Percentiles rank a stretch among this genome's conserved stretches.
phyloP scores from a whole-genome alignment of 1,140 invertebrate species.

The Atta cephalotes region DNA sequence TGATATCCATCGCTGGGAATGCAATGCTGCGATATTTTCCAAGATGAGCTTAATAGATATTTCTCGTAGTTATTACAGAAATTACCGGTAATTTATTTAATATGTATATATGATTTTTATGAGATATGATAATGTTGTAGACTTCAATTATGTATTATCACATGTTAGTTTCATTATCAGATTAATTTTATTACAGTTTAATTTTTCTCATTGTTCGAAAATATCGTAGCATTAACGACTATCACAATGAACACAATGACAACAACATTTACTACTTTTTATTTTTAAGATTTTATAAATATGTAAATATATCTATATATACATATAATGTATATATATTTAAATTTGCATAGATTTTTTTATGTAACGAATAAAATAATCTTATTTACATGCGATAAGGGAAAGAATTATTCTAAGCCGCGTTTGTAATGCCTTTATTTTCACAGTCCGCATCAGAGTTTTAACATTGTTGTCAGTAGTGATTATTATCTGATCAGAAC shows the following conservation, averaged over 20 bases:
- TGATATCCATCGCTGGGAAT: not conserved
- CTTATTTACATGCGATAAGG: not conserved
- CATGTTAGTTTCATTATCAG: constrained; percentile 2
- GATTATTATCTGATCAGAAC: constrained; percentile 49
- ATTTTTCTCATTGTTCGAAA: constrained; percentile 14
- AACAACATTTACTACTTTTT: not conserved
- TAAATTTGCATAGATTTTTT: not conserved
- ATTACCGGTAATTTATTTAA: constrained; percentile 7
- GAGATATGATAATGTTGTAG: not conserved
- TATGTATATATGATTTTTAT: not conserved
- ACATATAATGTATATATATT: not conserved
- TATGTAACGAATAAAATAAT: not conserved
- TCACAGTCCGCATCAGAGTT: constrained; percentile 35
- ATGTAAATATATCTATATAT: not conserved
- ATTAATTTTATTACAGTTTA: constrained; percentile 6
- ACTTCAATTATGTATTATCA: not conserved
- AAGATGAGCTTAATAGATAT: not conserved
- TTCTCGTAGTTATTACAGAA: not conserved
- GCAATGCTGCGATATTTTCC: constrained; percentile 23
- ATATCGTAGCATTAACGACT: not conserved
- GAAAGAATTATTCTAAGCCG: not conserved
- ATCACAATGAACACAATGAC: not conserved
- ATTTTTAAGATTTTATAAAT: constrained; percentile 4
- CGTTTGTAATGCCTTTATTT: constrained; percentile 16
- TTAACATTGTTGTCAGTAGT: constrained; percentile 57